These are phyloP conservation scores for Saimiri boliviensis DNA, from an alignment of 2,113 vertebrate species.

Conservation along the genomic window DNA sequence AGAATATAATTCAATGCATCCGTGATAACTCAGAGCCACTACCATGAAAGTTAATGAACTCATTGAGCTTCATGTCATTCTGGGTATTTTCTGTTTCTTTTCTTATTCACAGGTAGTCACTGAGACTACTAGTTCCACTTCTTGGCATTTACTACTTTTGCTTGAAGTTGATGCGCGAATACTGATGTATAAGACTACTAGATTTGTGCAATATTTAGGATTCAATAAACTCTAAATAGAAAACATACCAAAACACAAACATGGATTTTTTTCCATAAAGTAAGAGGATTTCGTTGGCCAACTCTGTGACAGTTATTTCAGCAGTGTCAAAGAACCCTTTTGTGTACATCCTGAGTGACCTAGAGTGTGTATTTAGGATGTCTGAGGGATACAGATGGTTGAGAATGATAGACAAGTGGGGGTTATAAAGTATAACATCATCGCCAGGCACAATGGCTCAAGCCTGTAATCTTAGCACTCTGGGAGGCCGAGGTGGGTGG, in stretches of 20 bases:
- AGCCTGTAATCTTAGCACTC: too few relatives aligned
- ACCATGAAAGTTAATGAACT: neutral
- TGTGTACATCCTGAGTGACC: neutral
- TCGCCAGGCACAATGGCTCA: too few relatives aligned
- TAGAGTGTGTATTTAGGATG: neutral
- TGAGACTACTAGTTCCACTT: neutral
- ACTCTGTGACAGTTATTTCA: constrained; percentile 26
- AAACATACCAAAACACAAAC: constrained; percentile 42
- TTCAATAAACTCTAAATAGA: constrained; percentile 36
- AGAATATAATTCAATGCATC: neutral
- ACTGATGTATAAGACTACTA: constrained; percentile 35
- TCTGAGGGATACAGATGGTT: neutral
- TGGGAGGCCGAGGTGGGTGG: too few relatives aligned
- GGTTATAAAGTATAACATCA: neutral
- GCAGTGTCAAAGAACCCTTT: neutral
- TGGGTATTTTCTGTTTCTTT: neutral
- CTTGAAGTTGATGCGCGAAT: constrained; percentile 15
- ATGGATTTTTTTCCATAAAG: constrained; percentile 8
- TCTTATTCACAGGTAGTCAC: neutral
- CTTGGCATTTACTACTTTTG: neutral
- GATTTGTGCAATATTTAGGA: constrained; percentile 46
- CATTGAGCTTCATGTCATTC: neutral
- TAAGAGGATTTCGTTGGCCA: constrained; percentile 1
- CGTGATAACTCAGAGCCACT: neutral
- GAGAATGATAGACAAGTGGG: neutral